Conservation (phyloP, 2,888 invertebrate species). For the Platerodrilus igneus region DNA sequence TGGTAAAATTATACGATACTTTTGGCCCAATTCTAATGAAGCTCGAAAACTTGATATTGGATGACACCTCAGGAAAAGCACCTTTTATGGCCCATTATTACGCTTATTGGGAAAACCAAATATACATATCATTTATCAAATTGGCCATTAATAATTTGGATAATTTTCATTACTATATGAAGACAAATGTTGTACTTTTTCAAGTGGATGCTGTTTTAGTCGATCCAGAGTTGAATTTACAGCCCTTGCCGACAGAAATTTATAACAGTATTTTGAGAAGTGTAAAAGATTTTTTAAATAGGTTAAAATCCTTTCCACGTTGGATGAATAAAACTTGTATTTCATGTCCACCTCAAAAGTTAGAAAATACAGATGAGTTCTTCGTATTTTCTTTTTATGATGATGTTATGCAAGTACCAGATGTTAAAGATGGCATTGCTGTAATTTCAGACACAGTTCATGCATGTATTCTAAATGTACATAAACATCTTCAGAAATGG, state of each 20-base stretch:
- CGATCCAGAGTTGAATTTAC: constrained; percentile 69
- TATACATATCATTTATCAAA: constrained; percentile 64
- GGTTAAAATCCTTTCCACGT: constrained; percentile 70
- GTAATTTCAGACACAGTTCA: constrained; percentile 65
- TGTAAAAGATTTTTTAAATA: constrained; percentile 71
- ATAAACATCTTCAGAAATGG: constrained; percentile 61
- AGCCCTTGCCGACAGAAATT: constrained; percentile 72
- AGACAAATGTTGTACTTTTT: constrained; percentile 61
- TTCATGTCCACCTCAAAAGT: constrained; percentile 61
- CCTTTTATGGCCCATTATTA: constrained; percentile 74
- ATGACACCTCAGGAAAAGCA: constrained; percentile 71
- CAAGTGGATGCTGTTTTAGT: constrained; percentile 73
- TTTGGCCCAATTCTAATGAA: constrained; percentile 80
- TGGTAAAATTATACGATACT: constrained; percentile 72
- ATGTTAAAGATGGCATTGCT: constrained; percentile 63
- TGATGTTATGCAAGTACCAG: constrained; percentile 67
- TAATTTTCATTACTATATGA: constrained; percentile 55
- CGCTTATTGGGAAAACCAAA: constrained; percentile 74
- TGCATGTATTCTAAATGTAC: constrained; percentile 61
- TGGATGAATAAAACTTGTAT: constrained; percentile 84
- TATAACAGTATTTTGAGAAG: constrained; percentile 71
- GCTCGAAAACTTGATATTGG: constrained; percentile 77
- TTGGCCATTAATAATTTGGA: constrained; percentile 68
- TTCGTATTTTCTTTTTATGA: constrained; percentile 74
- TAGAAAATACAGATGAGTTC: constrained; percentile 56